Base-by-base conservation (phyloP, 1,140 invertebrate genomes). In the Dreissena polymorpha region DNA sequence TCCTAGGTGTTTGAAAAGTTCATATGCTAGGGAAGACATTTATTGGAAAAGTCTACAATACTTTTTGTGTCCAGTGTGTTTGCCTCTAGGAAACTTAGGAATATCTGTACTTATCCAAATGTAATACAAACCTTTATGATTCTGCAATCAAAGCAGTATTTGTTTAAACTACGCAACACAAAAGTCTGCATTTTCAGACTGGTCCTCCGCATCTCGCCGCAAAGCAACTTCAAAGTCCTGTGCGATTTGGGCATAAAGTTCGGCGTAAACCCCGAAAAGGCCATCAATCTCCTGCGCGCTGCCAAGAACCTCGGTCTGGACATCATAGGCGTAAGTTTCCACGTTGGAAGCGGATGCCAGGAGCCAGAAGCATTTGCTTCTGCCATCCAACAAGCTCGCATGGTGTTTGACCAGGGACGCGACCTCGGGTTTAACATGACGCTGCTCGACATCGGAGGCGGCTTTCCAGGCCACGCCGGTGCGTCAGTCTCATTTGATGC, bases 171-270 rank as follows among this genome's bases (percentile, higher is more conserved):
- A 5, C 3, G 21, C 27, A 18, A 50, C n/a, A 23, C 67, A 25
- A 8, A 51, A 27, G 1, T 29, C 1, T 18, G 18, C 7, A 3
- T 77, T 87, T 89, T 49, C 85, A 94, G 93, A 72, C 92, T 99
- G 91, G 96, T 99, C 49, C 94, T 99, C 51, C 96, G 98, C 70
- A 98, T 99, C 90, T 95, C 92, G 60, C 92, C 97, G 76, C 97
- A 96, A 87, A 97, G 98, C 91, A 97, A 97, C 83, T 95, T 95
- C 90, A 94, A 95, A 70, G 96, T 97, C 0, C 96, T 97, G 91
- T 99, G 97, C 92, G 96, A 95, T 83, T 94, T 99, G 51, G 97
- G 98, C 51, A 96, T 98, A 93, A 99, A 99, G 93, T 99, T 99
- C 94, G 98, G 98, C 29, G 98, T 97, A 92, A 96, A 98, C 92